Conservation (phyloP, 1,140 invertebrate genomes). For the Himalopsyche phryganea region DNA sequence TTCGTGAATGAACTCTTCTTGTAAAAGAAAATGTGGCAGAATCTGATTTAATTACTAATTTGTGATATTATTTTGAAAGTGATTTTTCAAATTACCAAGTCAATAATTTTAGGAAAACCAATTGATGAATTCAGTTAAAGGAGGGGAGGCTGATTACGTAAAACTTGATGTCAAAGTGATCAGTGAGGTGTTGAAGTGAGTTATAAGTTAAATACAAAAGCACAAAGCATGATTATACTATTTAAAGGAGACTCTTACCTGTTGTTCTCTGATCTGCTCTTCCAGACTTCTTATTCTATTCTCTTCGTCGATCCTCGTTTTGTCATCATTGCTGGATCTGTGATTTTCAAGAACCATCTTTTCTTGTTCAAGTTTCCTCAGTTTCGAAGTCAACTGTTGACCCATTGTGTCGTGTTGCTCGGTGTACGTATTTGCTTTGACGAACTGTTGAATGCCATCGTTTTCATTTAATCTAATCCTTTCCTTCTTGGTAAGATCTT, state of each 20-base stretch:
- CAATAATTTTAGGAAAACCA: no score
- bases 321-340: constrained; percentile 10
- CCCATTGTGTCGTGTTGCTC: constrained; percentile 38
- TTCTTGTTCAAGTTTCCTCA: constrained; percentile 42
- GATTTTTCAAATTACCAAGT: no score
- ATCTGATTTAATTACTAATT: no score
- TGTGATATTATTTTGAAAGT: no score
- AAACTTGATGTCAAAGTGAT: no score
- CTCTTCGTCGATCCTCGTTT: constrained; percentile 41
- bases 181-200: no score
- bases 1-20: no score
- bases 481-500: constrained; percentile 68
- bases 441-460: constrained; percentile 16
- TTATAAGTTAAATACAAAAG: no score
- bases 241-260: constrained; percentile 40
- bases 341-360: constrained; percentile 34
- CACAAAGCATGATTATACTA: neutral
- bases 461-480: constrained; percentile 14
- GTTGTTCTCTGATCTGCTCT: constrained; percentile 56
- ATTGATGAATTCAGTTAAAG: no score
- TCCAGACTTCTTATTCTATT: constrained; percentile 54
- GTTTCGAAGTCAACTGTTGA: constrained; percentile 28
- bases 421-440: constrained; percentile 34
- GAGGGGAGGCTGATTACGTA: no score
- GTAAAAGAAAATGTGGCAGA: no score